Conservation (phyloP, 92 coral and sea anemone genomes). For the Porites evermanni region DNA sequence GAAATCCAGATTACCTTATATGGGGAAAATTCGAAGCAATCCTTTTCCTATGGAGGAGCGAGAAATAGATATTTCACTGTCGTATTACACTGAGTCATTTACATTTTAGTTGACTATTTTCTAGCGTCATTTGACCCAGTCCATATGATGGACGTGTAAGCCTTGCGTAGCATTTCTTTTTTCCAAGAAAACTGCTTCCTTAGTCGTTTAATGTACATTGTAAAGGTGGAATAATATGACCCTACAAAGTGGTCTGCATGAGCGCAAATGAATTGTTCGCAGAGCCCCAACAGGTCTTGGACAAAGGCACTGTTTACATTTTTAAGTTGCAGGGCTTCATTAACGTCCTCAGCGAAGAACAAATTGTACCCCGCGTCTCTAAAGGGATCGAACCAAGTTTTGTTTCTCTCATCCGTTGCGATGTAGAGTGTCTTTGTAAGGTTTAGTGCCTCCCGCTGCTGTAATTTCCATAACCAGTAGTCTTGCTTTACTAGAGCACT, state of each 20-base stretch:
- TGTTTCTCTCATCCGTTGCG: constrained; percentile 91
- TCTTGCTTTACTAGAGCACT: constrained; percentile 62
- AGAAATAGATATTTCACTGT: too few relatives aligned
- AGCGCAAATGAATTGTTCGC: constrained; percentile 92
- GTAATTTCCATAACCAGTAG: constrained; percentile 67
- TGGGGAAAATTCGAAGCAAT: too few relatives aligned
- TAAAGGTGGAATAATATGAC: constrained; percentile 93
- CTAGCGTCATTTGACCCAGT: constrained; percentile 3
- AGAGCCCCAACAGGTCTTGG: constrained; percentile 84
- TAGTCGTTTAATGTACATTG: constrained; percentile 76
- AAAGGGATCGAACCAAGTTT: constrained; percentile 88
- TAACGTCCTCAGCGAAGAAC: constrained; percentile 79
- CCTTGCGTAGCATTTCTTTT: constrained; percentile 57
- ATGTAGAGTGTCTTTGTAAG: constrained; percentile 79
- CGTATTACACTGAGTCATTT: too few relatives aligned
- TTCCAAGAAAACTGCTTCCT: constrained; percentile 77
- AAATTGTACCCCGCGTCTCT: constrained; percentile 80
- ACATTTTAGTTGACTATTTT: neutral
- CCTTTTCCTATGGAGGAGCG: too few relatives aligned
- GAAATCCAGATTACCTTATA: too few relatives aligned
- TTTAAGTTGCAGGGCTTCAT: constrained; percentile 10
- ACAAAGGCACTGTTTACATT: neutral
- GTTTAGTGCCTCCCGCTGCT: constrained; percentile 55
- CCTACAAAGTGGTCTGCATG: constrained; percentile 82
- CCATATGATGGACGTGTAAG: constrained; percentile 47